These are phyloP conservation scores for Carettochelys insculpta DNA, from an alignment of 2,113 vertebrate genomes.

Conservation along the genomic window DNA sequence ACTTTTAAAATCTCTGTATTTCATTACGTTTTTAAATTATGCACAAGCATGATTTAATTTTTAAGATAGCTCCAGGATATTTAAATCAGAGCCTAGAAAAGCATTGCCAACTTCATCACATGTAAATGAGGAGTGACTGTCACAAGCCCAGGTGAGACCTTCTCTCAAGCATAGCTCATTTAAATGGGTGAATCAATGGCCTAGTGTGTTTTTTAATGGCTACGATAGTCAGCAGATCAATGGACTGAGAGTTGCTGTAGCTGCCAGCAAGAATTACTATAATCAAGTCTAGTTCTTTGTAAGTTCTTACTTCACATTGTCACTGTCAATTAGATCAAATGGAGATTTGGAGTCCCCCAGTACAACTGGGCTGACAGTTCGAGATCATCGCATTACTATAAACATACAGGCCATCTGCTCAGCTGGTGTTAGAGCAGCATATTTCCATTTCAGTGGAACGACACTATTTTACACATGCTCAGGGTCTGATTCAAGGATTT, in stretches of 20 bases:
- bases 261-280: background rate
- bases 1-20: background rate
- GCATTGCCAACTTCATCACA: background rate
- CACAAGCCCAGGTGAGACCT: rapidly evolving
- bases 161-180: background rate
- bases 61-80: background rate
- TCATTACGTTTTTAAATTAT: background rate
- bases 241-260: background rate
- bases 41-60: background rate
- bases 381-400: background rate
- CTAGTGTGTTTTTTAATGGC: background rate
- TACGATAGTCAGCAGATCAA: background rate
- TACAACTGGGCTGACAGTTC: background rate
- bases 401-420: background rate
- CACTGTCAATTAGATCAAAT: background rate
- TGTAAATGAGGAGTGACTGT: background rate
- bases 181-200: background rate
- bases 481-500: background rate
- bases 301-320: background rate
- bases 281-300: background rate
- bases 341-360: background rate
- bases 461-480: background rate
- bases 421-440: background rate
- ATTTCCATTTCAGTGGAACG: background rate
- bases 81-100: background rate